phyloP scores from a whole-genome alignment of 1,140 invertebrate genomes.

The Protaetia brevitarsis region DNA sequence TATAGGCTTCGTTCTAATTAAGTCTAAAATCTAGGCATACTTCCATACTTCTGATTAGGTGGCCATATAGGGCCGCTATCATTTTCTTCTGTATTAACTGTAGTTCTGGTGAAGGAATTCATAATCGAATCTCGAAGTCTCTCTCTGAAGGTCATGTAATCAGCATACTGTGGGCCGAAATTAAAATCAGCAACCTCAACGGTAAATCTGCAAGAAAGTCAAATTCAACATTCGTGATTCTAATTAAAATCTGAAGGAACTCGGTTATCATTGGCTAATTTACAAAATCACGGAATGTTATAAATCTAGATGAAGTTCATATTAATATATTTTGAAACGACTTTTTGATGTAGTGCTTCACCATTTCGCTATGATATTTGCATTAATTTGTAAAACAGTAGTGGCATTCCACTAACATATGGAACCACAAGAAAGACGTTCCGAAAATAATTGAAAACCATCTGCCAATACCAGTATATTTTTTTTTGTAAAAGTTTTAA shows the following conservation, averaged over 20 bases:
- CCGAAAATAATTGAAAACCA: too few species aligned
- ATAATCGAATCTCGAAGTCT: conserved; percentile 73
- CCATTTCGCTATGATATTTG: too few species aligned
- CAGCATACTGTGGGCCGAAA: conserved; percentile 73
- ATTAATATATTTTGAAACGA: too few species aligned
- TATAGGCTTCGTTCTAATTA: not conserved
- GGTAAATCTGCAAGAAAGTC: conserved; percentile 58
- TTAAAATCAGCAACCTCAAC: conserved; percentile 87
- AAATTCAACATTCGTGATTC: not conserved
- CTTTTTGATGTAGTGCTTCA: too few species aligned
- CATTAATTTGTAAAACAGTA: too few species aligned
- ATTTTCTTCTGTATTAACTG: conserved; percentile 37
- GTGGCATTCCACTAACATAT: too few species aligned
- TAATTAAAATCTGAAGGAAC: not conserved
- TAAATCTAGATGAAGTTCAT: too few species aligned
- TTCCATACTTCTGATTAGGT: conserved; percentile 45
- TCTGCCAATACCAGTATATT: too few species aligned
- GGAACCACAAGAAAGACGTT: too few species aligned
- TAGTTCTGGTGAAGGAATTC: conserved; percentile 53
- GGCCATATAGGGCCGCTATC: conserved; percentile 41
- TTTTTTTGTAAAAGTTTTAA: too few species aligned
- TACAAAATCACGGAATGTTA: too few species aligned
- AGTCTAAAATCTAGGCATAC: conserved; percentile 36
- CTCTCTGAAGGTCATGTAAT: conserved; percentile 81
- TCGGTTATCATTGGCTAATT: not conserved